phyloP scores from a whole-genome alignment of 2,113 vertebrate species.

The Phainopepla nitens region DNA sequence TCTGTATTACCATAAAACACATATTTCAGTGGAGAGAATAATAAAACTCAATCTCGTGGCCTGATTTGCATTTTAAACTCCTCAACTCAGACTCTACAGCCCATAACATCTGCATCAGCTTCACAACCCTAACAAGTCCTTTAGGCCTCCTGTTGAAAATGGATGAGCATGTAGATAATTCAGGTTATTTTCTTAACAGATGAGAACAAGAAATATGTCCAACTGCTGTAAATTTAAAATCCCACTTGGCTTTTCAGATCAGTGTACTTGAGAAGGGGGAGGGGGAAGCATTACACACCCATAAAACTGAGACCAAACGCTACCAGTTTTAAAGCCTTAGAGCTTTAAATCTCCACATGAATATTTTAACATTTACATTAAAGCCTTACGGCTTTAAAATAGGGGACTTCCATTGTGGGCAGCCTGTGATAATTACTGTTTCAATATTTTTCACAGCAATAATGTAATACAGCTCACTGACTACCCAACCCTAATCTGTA shows the following conservation, averaged over 20 bases:
- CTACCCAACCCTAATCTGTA: not conserved
- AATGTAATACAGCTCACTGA: not conserved
- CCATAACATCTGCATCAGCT: not conserved
- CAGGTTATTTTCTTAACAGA: not conserved
- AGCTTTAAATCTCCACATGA: not conserved
- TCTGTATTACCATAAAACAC: not conserved
- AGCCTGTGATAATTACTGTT: not conserved
- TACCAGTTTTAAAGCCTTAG: not conserved
- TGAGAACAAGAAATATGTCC: not conserved
- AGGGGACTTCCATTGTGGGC: not conserved
- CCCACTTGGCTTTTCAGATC: not conserved
- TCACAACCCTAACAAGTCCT: not conserved
- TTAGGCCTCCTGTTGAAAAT: conserved; percentile 12
- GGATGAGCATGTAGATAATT: not conserved
- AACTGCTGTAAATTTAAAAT: not conserved
- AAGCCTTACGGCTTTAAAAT: not conserved
- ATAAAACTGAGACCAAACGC: not conserved
- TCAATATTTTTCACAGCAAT: not conserved
- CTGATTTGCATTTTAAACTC: conserved; percentile 20
- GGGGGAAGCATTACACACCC: not conserved
- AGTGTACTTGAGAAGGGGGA: not conserved
- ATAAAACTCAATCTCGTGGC: conserved; percentile 14
- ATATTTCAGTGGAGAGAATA: not conserved
- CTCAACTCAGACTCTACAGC: not conserved
- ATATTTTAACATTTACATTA: not conserved